phyloP scores from a whole-genome alignment of 2,797 vertebrate species.

The Salmo trutta region DNA sequence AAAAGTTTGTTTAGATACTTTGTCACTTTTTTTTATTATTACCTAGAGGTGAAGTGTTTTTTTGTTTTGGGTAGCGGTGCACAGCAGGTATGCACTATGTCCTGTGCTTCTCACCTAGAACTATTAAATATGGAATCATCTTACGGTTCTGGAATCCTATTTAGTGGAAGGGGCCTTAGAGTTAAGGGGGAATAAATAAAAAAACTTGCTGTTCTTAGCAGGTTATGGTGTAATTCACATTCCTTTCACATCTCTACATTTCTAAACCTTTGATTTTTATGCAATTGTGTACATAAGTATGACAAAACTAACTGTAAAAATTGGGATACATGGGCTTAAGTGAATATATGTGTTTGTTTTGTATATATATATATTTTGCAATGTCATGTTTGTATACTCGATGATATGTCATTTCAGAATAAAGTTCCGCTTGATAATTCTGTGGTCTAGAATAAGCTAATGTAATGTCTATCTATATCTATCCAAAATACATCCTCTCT shows the following conservation, averaged over 20 bases:
- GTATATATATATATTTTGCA: constrained; percentile 85
- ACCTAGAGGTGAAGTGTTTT: constrained; percentile 23
- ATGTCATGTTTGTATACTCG: constrained; percentile 77
- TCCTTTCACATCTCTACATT: constrained; percentile 89
- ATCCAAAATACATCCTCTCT: constrained; percentile 45
- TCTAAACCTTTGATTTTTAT: constrained; percentile 87
- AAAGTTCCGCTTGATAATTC: constrained; percentile 60
- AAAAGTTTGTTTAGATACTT: background rate
- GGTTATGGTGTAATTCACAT: constrained; percentile 84
- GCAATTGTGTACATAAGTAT: constrained; percentile 83
- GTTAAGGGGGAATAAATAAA: constrained; percentile 63
- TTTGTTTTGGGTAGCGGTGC: constrained; percentile 61
- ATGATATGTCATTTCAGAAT: constrained; percentile 66
- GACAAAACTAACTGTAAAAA: constrained; percentile 66
- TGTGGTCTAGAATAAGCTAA: constrained; percentile 67
- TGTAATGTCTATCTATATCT: constrained; percentile 32
- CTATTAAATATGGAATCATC: constrained; percentile 59
- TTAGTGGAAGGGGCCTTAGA: constrained; percentile 85
- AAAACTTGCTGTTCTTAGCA: constrained; percentile 86
- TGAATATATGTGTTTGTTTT: constrained; percentile 88
- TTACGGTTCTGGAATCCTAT: constrained; percentile 70
- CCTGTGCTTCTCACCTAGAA: constrained; percentile 67
- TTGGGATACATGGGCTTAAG: constrained; percentile 77
- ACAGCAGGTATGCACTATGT: constrained; percentile 56
- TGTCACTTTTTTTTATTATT: constrained; percentile 19